phyloP scores from a whole-genome alignment of 2,888 invertebrate genomes.

The Nephrotoma flavescens region DNA sequence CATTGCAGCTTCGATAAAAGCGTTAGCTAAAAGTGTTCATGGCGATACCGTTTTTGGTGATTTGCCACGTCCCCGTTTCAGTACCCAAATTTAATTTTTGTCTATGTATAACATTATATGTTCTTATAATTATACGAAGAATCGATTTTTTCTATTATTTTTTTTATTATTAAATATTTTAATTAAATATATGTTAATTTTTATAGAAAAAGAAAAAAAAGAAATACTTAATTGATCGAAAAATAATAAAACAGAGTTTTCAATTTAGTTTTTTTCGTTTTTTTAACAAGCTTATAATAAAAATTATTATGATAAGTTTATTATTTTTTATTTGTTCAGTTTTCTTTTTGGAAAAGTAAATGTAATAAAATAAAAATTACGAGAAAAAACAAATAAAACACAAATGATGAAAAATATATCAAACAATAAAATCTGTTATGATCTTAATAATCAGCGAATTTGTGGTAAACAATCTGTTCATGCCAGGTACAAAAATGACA shows the following conservation, averaged over 20 bases:
- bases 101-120: background rate
- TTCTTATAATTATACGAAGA: background rate
- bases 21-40: slow-evolving; percentile 80
- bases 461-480: no score
- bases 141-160: background rate
- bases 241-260: background rate
- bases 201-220: background rate
- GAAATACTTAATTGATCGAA: background rate
- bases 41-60: slow-evolving; percentile 78
- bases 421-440: background rate
- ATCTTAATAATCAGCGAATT: no score
- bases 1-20: slow-evolving; percentile 83
- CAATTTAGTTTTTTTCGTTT: background rate
- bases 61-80: slow-evolving; percentile 70
- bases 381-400: background rate
- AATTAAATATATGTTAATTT: background rate
- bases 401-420: background rate
- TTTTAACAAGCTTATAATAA: background rate
- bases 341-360: background rate
- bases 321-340: background rate
- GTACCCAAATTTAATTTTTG: slow-evolving; percentile 60
- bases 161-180: background rate
- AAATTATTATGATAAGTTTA: background rate
- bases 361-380: background rate
- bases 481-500: no score